These are phyloP conservation scores for Venturia canescens DNA, from an alignment of 1,140 invertebrate species.

Conservation along the genomic window DNA sequence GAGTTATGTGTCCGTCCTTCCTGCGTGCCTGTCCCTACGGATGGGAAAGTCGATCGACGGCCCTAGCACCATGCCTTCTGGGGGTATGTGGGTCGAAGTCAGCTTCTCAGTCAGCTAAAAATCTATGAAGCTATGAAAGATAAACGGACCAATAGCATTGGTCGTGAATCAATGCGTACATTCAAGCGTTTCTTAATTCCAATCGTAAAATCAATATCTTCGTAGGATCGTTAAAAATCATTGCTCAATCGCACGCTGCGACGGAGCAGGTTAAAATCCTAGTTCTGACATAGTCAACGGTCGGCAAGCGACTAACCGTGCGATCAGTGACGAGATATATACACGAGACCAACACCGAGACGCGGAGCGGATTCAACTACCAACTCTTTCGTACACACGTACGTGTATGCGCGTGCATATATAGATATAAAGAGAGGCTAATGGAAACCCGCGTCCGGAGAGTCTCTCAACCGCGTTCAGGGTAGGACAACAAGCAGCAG, in stretches of 20 bases:
- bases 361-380: constrained; percentile 16
- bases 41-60: not conserved
- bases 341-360: constrained; percentile 23
- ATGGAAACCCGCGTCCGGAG: constrained; percentile 12
- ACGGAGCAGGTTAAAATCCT: not conserved
- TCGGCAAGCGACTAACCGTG: constrained; percentile 15
- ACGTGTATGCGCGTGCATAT: not conserved
- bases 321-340: constrained; percentile 16
- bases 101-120: too few relatives aligned
- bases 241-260: not conserved
- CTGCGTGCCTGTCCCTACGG: not conserved
- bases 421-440: not conserved
- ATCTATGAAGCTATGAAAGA: too few relatives aligned
- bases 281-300: constrained; percentile 8
- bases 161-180: too few relatives aligned
- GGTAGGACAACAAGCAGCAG: not conserved
- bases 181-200: too few relatives aligned
- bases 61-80: too few relatives aligned
- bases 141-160: too few relatives aligned
- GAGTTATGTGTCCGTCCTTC: not conserved
- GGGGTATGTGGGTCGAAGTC: not conserved
- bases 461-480: constrained; percentile 28
- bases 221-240: not conserved
- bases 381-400: too few relatives aligned
- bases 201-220: too few relatives aligned